These are phyloP conservation scores for Hassar affinis DNA, from an alignment of 2,113 vertebrate genomes.

Conservation along the genomic window DNA sequence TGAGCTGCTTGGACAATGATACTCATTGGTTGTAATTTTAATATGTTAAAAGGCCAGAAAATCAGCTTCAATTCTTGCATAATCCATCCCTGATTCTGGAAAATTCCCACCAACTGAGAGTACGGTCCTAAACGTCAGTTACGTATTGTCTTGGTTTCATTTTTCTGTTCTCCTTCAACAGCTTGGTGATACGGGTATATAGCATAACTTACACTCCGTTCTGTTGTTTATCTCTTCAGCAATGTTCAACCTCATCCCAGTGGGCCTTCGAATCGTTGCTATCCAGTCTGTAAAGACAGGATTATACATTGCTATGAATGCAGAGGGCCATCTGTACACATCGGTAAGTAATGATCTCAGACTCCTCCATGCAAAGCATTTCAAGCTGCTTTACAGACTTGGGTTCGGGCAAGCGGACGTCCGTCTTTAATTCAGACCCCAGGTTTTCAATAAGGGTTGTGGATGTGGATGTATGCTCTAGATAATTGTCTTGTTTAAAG, in stretches of 20 bases:
- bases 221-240: constrained; percentile 70
- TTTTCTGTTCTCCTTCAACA: background rate
- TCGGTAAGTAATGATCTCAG: constrained; percentile 81
- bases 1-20: background rate
- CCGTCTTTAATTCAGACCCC: background rate
- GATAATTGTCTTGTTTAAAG: background rate
- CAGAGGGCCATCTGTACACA: constrained; percentile 98
- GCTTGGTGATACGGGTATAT: background rate
- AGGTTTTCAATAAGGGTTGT: background rate
- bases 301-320: constrained; percentile 98
- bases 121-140: background rate
- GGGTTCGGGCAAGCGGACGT: background rate
- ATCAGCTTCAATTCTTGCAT: background rate
- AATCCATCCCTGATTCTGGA: background rate
- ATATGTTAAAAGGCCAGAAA: background rate
- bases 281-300: constrained; percentile 99
- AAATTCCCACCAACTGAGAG: background rate
- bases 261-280: constrained; percentile 97
- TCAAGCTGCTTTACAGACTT: background rate
- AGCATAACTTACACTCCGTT: background rate
- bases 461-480: background rate
- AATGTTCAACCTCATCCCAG: constrained; percentile 99
- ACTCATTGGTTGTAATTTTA: background rate
- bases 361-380: background rate
- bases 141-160: background rate